phyloP scores from a whole-genome alignment of 2,888 invertebrate species.

The Trisateles emortualis region DNA sequence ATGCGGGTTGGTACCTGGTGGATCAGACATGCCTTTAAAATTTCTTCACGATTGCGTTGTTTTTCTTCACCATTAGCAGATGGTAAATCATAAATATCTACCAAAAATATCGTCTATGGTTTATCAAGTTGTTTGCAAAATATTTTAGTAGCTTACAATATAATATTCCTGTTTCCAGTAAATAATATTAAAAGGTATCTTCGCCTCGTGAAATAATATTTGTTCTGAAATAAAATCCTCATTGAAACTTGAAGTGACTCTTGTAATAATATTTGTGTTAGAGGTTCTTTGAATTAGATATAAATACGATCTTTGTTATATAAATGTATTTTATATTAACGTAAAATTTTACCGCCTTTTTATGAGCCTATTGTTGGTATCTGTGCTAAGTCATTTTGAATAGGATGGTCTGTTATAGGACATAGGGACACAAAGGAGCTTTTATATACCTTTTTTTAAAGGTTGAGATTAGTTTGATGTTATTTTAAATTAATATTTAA shows the following conservation, averaged over 20 bases:
- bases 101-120: not conserved
- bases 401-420: not conserved
- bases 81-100: no score
- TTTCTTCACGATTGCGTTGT: no score
- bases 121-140: not conserved
- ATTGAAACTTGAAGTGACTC: slow-evolving; percentile 1
- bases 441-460: not conserved
- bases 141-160: not conserved
- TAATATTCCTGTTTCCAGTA: not conserved
- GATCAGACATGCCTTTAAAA: no score
- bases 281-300: slow-evolving; percentile 22
- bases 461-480: not conserved
- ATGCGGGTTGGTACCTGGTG: no score
- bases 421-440: no score
- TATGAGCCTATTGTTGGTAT: not conserved
- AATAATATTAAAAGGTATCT: not conserved
- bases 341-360: not conserved
- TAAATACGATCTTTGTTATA: slow-evolving; percentile 14
- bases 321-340: slow-evolving; percentile 15
- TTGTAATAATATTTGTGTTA: slow-evolving; percentile 23
- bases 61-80: no score
- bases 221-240: slow-evolving; percentile 1
- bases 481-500: no score
- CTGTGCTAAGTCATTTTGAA: not conserved
- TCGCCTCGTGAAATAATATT: not conserved